Base-by-base conservation (phyloP, 2,888 invertebrate genomes). In the Megalurothrips usitatus region DNA sequence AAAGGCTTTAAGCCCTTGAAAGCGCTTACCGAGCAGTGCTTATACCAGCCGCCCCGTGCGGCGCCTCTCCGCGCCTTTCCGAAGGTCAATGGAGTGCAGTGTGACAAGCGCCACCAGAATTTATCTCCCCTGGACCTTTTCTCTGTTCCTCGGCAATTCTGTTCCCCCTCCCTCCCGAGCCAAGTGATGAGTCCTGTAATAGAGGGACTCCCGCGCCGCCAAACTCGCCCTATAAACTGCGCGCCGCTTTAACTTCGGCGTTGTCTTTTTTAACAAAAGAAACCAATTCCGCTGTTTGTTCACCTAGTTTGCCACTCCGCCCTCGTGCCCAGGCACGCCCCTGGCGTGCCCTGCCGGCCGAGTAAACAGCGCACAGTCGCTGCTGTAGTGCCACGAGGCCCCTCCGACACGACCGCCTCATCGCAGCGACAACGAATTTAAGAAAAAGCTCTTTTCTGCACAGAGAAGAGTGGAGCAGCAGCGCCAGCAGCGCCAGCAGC, bases 231-330 rank as follows among this genome's bases (percentile, higher is more conserved):
- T 43, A 6, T 43, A 43, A 4, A 19, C 58, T 17, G 17, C 58
- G n/a, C 58, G 14, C 11, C n/a, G 58, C 14, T 58, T 58, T 58
- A n/a, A 4, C 58, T n/a, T 14, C 52, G 52, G 12, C 52, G 6
- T 52, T 19, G 58, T 58, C 19, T 58, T 26, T n/a, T 75, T 75
- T 26, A 26, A 75, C 68, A 75, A 75, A 58, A 75, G 68, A 75
- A 75, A 12, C 23, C 68, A 75, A 75, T 75, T 75, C 68, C 68
- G 26, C 23, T 75, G 68, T 75, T 75, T 75, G 68, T 26, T 19
- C 58, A 58, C 58, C 58, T 58, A 58, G 68, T 75, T 23, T 26
- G 68, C 68, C 26, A 23, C 68, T 75, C 26, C 12, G 58, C 19
- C 58, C 19, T 17, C 52, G 52, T 14, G 52, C 11, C n/a, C 63